Evolutionary conservation across 2,888 invertebrate genomes (phyloP), one percentile per base, ranked within the genome.

Genomic region (Pammene fasciana): DNA sequence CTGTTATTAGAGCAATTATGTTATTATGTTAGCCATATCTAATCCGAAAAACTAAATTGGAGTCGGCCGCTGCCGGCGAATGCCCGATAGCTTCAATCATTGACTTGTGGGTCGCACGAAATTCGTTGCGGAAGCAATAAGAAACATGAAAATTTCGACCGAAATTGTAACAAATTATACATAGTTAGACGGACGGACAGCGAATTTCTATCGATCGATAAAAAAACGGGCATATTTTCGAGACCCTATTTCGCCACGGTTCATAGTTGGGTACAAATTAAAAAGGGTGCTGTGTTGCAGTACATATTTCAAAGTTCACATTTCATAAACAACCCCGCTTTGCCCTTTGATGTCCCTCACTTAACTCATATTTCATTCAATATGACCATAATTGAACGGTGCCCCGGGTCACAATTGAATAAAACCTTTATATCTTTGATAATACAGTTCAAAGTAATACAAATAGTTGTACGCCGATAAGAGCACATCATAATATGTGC

Each of bases 21-120:
- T 92, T 91, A 92, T 92, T 92, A 92, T 90, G 89, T 90, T 89
- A 84, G 90, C 90, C 90, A 92, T 92, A 90, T 92, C 92, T 92
- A 92, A 92, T 92, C 88, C 89, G 86, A 91, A 92, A 92, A 92
- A 92, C 88, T 88, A 92, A 92, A 92, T 92, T 92, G 92, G 92
- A 90, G 87, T 86, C 83, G 84, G 86, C 86, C 90, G 90, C 92
- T 91, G 92, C 90, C 90, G 91, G 90, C 91, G 82, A 87, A 87
- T 87, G 89, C 86, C 87, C 88, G 87, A 89, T 90, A 90, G 89
- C 88, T 90, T 87, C 90, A 88, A 91, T 90, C 89, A 90, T 89
- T 87, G 82, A 87, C 83, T 90, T 88, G 86, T 86, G 89, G 90
- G 90, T 90, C 90, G 90, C 91, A 92, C 90, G 91, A 90, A 92